Evolutionary conservation across 2,888 invertebrate species (phyloP), one percentile per base, ranked within the genome.

Genomic region (Drosophila mettleri): DNA sequence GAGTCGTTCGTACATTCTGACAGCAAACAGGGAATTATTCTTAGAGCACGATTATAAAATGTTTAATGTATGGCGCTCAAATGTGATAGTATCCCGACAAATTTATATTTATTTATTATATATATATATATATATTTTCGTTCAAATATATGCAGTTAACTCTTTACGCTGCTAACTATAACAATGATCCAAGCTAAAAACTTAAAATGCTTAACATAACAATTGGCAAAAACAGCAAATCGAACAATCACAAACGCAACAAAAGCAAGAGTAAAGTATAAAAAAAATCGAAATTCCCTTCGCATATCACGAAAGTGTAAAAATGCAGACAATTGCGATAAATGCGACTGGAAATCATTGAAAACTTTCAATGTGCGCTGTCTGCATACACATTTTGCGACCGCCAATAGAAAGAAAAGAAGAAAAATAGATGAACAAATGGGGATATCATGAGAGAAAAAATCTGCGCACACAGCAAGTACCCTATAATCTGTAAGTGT

Each of bases 291-390:
- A 33, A 22, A 46, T 72, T 69, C 59, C 24, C 67, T 46, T 43
- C 48, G 67, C 72, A 64, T 72, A 75, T 71, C 76, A 72, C 43
- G 45, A 52, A 65, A 62, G 68, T 69, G 76, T 66, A 65, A 69
- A 86, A 82, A 81, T 64, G 73, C 81, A 86, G 87, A 82, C 81
- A 86, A 86, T 78, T 74, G 81, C 87, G 82, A 83, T 83, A 83
- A 87, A 85, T 78, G 85, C 69, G 57, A 69, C 49, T 70, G 39
- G 57, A 87, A 85, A 87, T 87, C 82, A 87, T 82, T 83, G 88
- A 84, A 87, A 87, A 76, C 88, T 76, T 75, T 85, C 87, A 82
- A 86, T 85, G 87, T 75, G 85, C 71, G 72, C 54, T 79, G 76
- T 76, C 76, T 79, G 80, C 72, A 76, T 71, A 58, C 64, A 82